Base-by-base conservation (phyloP, 2,797 vertebrate genomes). In the Lophius americanus region DNA sequence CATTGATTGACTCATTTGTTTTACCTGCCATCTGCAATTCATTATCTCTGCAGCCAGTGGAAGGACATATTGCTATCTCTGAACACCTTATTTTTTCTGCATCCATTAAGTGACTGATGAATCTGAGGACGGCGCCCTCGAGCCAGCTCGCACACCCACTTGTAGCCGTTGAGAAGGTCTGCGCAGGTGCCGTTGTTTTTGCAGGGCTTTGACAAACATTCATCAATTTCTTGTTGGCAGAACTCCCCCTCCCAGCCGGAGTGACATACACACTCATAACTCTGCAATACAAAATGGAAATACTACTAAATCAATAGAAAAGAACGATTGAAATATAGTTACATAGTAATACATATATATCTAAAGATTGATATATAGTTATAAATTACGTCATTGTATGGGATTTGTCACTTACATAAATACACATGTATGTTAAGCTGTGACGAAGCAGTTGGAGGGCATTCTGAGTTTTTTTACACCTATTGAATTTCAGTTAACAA, bases 231-330 rank as follows among this genome's bases (percentile, higher is more conserved):
- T 55, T 69, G 86, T 88, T 96, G 93, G 89, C 93, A 95, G 73
- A 94, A 92, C 41, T 79, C 63, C 68, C 93, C 93, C 90, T 95
- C 93, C 95, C 94, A 96, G 62, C 92, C 93, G 5, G 92, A 84
- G 32, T 88, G 79, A 54, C 93, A 95, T 41, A 88, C 74, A 76
- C 94, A 97, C n/a, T 85, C 88, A 67, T 95, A 96, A 75, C 91
- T 90, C 95, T 96, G 90, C 57, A 85, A 84, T 9, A 86, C 76
- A 67, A 72, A 72, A 65, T 50, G 55, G 37, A 82, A 79, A 79
- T 37, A 55, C 48, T 35, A 50, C 71, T 68, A 56, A 54, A 81
- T 60, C 51, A 51, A 9, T 57, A 60, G 55, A 60, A 69, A 12
- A 46, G 12, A n/a, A 2, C 13, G 42, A 4, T 4, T 57, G 60